Evolutionary conservation across 2,113 vertebrate species (phyloP).

Genomic region (Crotalus horridus): DNA sequence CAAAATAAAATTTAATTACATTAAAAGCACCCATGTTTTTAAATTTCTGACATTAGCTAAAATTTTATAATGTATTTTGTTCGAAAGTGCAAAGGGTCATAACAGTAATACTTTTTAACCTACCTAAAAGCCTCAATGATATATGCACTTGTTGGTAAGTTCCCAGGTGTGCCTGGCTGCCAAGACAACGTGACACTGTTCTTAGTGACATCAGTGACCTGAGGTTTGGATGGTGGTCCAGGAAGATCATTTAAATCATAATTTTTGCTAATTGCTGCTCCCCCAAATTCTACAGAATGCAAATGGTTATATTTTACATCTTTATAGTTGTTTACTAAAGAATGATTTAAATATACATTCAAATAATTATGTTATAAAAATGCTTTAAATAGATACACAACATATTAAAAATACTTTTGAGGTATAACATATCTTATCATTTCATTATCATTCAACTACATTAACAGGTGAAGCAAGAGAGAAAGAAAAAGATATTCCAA

Average conservation of each 20-base stretch:
- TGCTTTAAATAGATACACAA: background rate
- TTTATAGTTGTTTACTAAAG: background rate
- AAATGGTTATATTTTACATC: slow-evolving; percentile 40
- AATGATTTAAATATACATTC: background rate
- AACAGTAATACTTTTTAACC: slow-evolving; percentile 36
- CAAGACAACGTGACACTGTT: slow-evolving; percentile 96
- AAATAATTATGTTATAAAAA: background rate
- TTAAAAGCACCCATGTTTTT: slow-evolving; percentile 10
- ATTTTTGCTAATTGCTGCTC: slow-evolving; percentile 79
- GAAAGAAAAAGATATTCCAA: background rate
- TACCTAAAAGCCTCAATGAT: slow-evolving; percentile 99
- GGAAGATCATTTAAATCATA: slow-evolving; percentile 89
- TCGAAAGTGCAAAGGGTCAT: background rate
- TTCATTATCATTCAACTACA: background rate
- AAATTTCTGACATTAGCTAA: background rate
- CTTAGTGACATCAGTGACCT: slow-evolving; percentile 96
- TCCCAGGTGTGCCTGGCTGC: slow-evolving; percentile 84
- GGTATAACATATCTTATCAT: background rate
- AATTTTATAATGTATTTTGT: slow-evolving; percentile 31
- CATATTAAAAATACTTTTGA: background rate
- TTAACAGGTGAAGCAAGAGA: background rate
- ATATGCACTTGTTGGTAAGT: slow-evolving; percentile 83
- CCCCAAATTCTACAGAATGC: slow-evolving; percentile 77
- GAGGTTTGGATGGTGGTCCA: slow-evolving; percentile 93
- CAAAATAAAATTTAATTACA: background rate